Evolutionary conservation across 1,140 invertebrate species (phyloP), one percentile per base, ranked within the genome.

Genomic region (Scaptomyza montana): DNA sequence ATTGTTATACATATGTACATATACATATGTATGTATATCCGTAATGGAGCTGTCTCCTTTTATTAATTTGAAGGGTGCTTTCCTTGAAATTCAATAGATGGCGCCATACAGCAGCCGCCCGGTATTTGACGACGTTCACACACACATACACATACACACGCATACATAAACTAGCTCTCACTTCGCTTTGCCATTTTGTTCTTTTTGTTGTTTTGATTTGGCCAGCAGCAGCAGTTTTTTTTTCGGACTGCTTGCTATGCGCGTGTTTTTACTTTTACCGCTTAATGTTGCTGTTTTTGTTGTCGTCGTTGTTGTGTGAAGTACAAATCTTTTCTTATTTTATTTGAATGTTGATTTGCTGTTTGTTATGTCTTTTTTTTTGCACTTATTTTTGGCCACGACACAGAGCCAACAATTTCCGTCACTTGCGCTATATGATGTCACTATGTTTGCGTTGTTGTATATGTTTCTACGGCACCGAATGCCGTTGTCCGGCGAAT

Each of bases 341-440:
- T 59, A 57, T 69, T 74, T 51, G 53, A 50, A 61, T 70, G 16
- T 56, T 54, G 19, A 51, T 36, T 55, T 36, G 33, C 3, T 54
- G 30, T 19, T 64, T 41, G 54, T 61, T 19, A 13, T 25, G 43
- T 61, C 16, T 54, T 62, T 62, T 55, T 76, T 77, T 77, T 80
- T 80, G 72, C 65, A 72, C 76, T 80, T 76, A 72, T 78, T 78
- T 78, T 78, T 78, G 76, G 76, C 67, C 66, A 77, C 69, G 72
- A 71, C 59, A 70, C 72, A 60, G 39, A 41, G 54, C 57, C 59
- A 73, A 74, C 72, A 77, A 66, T 75, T 78, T 78, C 76, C 72
- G 76, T 78, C 76, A 75, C 50, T 75, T 74, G 61, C 60, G 60
- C 45, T 77, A 71, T 75, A 78, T 75, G 76, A 78, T 71, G 75